phyloP scores from a whole-genome alignment of 2,797 vertebrate genomes.

The Sarcoramphus papa region DNA sequence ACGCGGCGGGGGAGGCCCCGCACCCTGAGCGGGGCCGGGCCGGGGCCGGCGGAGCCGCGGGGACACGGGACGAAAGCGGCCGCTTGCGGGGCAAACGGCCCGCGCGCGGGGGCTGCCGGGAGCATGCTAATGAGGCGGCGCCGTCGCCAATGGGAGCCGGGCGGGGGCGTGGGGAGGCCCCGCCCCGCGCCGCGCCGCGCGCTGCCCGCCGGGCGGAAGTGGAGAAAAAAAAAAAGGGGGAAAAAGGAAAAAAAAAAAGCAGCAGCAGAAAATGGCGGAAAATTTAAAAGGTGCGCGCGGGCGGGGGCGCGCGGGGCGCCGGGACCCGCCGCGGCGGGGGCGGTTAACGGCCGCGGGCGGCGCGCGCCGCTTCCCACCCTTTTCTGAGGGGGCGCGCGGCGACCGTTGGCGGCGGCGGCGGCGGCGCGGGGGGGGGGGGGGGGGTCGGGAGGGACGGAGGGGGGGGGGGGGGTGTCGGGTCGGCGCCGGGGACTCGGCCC shows the following conservation, averaged over 20 bases:
- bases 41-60: too few relatives aligned
- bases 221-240: conserved; percentile 7
- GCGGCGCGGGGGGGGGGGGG: neutral
- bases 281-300: conserved; percentile 72
- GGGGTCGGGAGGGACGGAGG: too few relatives aligned
- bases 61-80: neutral
- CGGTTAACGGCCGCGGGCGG: too few relatives aligned
- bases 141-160: neutral
- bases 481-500: too few relatives aligned
- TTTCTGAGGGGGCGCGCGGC: neutral
- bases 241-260: neutral
- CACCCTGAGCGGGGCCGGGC: too few relatives aligned
- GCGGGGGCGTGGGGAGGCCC: neutral
- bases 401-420: neutral
- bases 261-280: conserved; percentile 57
- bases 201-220: neutral
- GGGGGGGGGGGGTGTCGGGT: too few relatives aligned
- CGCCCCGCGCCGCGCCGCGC: neutral
- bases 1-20: too few relatives aligned
- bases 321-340: too few relatives aligned
- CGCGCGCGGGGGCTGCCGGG: neutral
- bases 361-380: neutral
- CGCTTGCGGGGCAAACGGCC: too few relatives aligned
- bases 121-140: neutral
- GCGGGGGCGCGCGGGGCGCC: neutral